Conservation (phyloP, 2,797 vertebrate genomes). For the Clarias platycephalus region DNA sequence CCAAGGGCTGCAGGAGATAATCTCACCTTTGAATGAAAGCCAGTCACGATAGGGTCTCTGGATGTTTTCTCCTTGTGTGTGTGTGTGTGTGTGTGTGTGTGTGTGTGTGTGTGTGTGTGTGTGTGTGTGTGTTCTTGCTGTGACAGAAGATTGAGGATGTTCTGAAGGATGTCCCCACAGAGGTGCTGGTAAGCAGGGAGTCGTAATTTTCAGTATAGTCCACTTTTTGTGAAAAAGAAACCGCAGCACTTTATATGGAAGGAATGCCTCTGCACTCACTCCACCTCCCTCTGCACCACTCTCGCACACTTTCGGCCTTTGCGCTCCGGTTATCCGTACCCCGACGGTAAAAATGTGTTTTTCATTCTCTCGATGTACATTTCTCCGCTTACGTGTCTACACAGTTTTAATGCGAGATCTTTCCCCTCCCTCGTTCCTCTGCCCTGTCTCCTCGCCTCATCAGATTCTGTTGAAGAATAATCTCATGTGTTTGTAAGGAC, state of each 20-base stretch:
- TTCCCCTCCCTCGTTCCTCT: slow-evolving; percentile 11
- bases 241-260: slow-evolving; percentile 61
- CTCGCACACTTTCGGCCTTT: slow-evolving; percentile 17
- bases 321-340: background rate
- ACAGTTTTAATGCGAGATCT: slow-evolving; percentile 56
- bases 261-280: slow-evolving; percentile 57
- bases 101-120: slow-evolving; percentile 10
- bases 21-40: background rate
- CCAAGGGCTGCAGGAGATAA: background rate
- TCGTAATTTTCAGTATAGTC: slow-evolving; percentile 61
- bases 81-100: background rate
- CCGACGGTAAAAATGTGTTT: slow-evolving; percentile 50
- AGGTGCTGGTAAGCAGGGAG: slow-evolving; percentile 51
- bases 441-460: background rate
- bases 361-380: slow-evolving; percentile 41
- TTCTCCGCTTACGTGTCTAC: slow-evolving; percentile 40
- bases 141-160: slow-evolving; percentile 21
- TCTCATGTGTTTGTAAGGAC: background rate
- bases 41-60: background rate
- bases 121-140: slow-evolving; percentile 6
- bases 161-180: slow-evolving; percentile 57
- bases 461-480: slow-evolving; percentile 42
- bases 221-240: slow-evolving; percentile 57
- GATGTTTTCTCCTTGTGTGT: background rate
- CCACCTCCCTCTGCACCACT: slow-evolving; percentile 15